Base-by-base conservation (phyloP, 2,113 vertebrate genomes). In the Reinhardtius hippoglossoides region DNA sequence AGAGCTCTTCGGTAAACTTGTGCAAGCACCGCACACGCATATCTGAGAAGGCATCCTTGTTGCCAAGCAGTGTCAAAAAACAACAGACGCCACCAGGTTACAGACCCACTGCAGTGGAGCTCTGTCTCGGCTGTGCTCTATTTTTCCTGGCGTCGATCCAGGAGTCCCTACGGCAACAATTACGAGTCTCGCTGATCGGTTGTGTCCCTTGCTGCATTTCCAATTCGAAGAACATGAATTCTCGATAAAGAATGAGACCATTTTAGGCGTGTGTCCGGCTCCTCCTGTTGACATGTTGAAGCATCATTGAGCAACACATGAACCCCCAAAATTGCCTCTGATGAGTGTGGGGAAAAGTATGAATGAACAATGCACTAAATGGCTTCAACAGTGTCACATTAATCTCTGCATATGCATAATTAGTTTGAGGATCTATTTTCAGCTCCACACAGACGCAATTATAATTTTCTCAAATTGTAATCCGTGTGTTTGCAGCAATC, bases 111-210 rank as follows among this genome's bases (percentile, higher is more conserved):
- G 56, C 50, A 35, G 46, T 15, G 14, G 20, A 62, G 46, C 26
- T 63, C n/a, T 65, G 42, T 70, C 42, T 63, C n/a, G 61, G 52
- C 58, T 54, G 52, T 42, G 60, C 46, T 59, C 31, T 50, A 21
- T 59, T 26, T 71, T 57, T 26, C 50, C 74, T 81, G 78, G 56
- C 48, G 0, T 70, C 12, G 14, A 55, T 63, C 74, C 71, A 85
- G 55, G 18, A 48, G 52, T 70, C 69, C 69, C 69, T 66, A 31
- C 54, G 65, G 74, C 61, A 44, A 14, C 62, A 75, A 78, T 71
- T 71, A 57, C 3, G 10, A 71, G 56, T 61, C 67, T 71, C 50
- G 42, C 69, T 75, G 66, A 87, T 83, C 68, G 69, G 21, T 61
- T 64, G n/a, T 59, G 52, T 69, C 73, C 77, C 52, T 61, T 50